These are phyloP conservation scores for Physella acuta DNA, from an alignment of 1,140 invertebrate genomes.

Conservation along the genomic window DNA sequence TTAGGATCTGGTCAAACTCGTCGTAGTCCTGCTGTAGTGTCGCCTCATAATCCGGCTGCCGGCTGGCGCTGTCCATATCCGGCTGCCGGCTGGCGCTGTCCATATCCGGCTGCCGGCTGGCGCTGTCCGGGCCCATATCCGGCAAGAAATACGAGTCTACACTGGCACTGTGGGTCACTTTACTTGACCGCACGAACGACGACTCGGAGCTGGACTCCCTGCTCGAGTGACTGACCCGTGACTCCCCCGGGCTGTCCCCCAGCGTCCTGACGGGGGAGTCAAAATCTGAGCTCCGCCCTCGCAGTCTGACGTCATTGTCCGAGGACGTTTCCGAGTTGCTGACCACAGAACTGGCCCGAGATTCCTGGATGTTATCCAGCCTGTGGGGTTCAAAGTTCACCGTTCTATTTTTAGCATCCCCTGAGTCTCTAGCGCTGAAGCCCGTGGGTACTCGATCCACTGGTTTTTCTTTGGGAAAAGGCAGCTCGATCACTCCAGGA, in stretches of 20 bases:
- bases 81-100: neutral
- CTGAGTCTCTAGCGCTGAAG: neutral
- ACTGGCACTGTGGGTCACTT: conserved; percentile 41
- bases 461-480: no score
- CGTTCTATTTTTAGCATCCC: neutral
- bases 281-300: no score
- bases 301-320: neutral
- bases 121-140: no score
- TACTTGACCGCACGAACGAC: conserved; percentile 17
- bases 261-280: neutral
- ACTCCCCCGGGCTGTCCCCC: neutral
- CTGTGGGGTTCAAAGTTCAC: neutral
- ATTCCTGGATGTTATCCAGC: neutral
- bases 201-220: conserved; percentile 1
- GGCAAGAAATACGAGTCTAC: conserved; percentile 36
- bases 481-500: neutral
- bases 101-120: neutral
- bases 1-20: conserved; percentile 52
- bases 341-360: neutral
- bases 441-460: neutral
- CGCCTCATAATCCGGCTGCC: no score
- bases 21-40: conserved; percentile 32
- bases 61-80: neutral
- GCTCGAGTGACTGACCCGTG: neutral
- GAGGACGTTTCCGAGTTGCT: neutral